phyloP scores from a whole-genome alignment of 2,113 vertebrate genomes.

The Caranx melampygus region DNA sequence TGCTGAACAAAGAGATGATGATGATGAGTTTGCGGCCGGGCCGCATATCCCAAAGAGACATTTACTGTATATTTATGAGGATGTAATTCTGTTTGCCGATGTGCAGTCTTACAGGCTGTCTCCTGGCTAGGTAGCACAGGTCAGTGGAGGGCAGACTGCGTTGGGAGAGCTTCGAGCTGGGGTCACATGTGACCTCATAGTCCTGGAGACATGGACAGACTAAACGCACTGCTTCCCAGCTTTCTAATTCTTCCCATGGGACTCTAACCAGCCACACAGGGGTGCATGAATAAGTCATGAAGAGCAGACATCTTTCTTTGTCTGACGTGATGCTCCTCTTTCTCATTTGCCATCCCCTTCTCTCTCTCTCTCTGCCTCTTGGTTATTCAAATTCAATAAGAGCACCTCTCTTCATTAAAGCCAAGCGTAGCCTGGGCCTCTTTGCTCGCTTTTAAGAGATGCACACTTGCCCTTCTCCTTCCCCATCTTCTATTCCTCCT shows the following conservation, averaged over 20 bases:
- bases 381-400: constrained; percentile 51
- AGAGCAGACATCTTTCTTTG: constrained; percentile 23
- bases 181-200: constrained; percentile 51
- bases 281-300: constrained; percentile 80
- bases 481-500: constrained; percentile 48
- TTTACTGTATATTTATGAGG: constrained; percentile 41
- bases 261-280: constrained; percentile 52
- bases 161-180: constrained; percentile 26
- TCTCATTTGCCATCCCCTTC: not conserved
- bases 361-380: constrained; percentile 17
- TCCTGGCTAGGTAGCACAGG: constrained; percentile 14
- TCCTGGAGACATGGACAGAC: constrained; percentile 44
- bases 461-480: constrained; percentile 45
- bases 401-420: constrained; percentile 24
- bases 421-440: not conserved
- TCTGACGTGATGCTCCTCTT: constrained; percentile 50
- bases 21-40: constrained; percentile 25
- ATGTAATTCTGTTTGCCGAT: constrained; percentile 49
- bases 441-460: constrained; percentile 20
- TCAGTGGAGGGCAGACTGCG: constrained; percentile 23
- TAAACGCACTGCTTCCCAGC: constrained; percentile 39
- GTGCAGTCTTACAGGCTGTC: constrained; percentile 43
- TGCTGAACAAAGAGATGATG: constrained; percentile 45
- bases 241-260: constrained; percentile 65
- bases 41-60: constrained; percentile 32